Percentiles rank a stretch among this genome's conserved stretches.
phyloP scores from a whole-genome alignment of 2,113 vertebrate genomes.

The Pitta sordida region DNA sequence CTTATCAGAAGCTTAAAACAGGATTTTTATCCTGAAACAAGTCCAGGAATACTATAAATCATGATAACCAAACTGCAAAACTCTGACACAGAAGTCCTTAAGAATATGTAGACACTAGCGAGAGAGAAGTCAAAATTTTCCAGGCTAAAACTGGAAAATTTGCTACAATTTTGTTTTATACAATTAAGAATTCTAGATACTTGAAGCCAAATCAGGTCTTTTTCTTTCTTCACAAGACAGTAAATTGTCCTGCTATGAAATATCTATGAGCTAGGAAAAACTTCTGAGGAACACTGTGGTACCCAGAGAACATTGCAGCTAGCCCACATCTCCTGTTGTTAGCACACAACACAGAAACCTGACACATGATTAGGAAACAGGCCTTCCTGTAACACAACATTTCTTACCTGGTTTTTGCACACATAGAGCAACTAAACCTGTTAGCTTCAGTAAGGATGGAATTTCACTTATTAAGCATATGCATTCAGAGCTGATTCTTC shows the following conservation, averaged over 20 bases:
- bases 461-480: not conserved
- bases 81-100: not conserved
- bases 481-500: not conserved
- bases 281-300: not conserved
- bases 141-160: not conserved
- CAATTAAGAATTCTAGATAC: not conserved
- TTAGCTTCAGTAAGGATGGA: not conserved
- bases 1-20: not conserved
- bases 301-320: not conserved
- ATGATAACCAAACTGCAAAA: not conserved
- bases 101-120: not conserved
- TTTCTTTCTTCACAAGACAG: not conserved
- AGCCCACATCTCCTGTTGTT: not conserved
- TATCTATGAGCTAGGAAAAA: not conserved
- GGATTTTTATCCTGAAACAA: not conserved
- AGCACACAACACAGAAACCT: not conserved
- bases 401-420: not conserved
- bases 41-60: not conserved
- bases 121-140: not conserved
- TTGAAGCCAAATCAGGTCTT: not conserved
- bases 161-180: not conserved
- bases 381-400: not conserved
- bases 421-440: not conserved
- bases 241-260: not conserved
- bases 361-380: fast-evolving